Evolutionary conservation across 1,140 invertebrate species (phyloP).

Genomic region (Archegozetes longisetosus): DNA sequence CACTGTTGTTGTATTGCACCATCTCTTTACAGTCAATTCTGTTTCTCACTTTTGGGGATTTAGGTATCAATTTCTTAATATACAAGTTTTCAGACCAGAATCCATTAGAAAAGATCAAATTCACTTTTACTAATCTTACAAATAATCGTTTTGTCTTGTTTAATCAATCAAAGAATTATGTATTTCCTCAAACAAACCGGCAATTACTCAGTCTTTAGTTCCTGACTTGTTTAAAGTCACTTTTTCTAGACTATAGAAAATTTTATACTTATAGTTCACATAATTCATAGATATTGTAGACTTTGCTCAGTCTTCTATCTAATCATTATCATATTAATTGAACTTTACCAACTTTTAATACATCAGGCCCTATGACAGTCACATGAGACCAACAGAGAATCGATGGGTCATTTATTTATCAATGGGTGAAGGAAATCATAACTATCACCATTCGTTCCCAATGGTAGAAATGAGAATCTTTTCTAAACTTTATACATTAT

Average conservation of each 20-base stretch:
- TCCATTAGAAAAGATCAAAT: too few relatives aligned
- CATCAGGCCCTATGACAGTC: constrained; percentile 25
- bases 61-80: too few relatives aligned
- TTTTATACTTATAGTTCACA: constrained; percentile 27
- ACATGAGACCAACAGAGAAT: constrained; percentile 37
- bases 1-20: constrained; percentile 42
- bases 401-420: constrained; percentile 32
- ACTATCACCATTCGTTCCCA: constrained; percentile 40
- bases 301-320: not conserved
- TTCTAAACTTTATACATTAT: constrained; percentile 41
- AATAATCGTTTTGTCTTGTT: too few relatives aligned
- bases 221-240: too few relatives aligned
- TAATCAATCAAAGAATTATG: too few relatives aligned
- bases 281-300: too few relatives aligned
- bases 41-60: constrained; percentile 33
- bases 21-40: constrained; percentile 56
- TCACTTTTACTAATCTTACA: too few relatives aligned
- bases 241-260: too few relatives aligned
- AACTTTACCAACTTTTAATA: not conserved
- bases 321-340: not conserved
- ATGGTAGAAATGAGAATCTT: not conserved
- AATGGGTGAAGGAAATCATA: constrained; percentile 42
- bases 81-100: too few relatives aligned
- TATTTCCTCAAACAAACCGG: too few relatives aligned
- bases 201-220: too few relatives aligned